Base-by-base conservation (phyloP, 1,140 invertebrate genomes). In the Cryptotermes secundus region DNA sequence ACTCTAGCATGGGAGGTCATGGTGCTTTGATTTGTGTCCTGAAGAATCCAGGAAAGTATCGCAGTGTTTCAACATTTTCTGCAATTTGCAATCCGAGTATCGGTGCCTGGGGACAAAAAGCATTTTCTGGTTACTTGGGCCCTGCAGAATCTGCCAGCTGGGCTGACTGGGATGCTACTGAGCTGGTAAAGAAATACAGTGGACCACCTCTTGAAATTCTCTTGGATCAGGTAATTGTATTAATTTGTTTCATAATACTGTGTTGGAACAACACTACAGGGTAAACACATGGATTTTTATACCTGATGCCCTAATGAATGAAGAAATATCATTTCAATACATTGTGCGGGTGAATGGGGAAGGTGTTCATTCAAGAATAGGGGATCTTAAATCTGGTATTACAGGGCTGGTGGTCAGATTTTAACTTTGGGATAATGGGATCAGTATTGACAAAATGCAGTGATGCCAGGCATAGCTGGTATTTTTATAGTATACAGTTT, bases 11-110 rank as follows among this genome's bases (percentile, higher is more conserved):
- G 98, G 98, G 98, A 83, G 98, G 98, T 83, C 98, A 99, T 91
- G 99, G 99, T 38, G 98, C 99, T 38, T 89, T 99, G 35, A 95
- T 98, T 49, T 96, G 96, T 89, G 95, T 96, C 31, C 90, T 99
- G 34, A 97, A 97, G 89, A 99, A 98, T 90, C 98, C 98, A 35
- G 95, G 95, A 10, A 90, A 95, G 85, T 99, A 97, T 89, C 93
- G 93, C 86, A 95, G 96, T 65, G 97, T 99, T 0, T 98, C 97
- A 85, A 97, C 97, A n/a, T 99, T 99, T 93, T 94, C 99, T 34
- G 98, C 99, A 0, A 99, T 99, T 88, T 94, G 94, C 82, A 98
- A 99, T 91, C 98, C 98, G 0, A 92, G 91, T 24, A 90, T 94
- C 72, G 95, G 95, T 87, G 92, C 93, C 7, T 99, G 98, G 97